Evolutionary conservation across 2,888 invertebrate genomes (phyloP).

Genomic region (Cryptophagus acutangulus): DNA sequence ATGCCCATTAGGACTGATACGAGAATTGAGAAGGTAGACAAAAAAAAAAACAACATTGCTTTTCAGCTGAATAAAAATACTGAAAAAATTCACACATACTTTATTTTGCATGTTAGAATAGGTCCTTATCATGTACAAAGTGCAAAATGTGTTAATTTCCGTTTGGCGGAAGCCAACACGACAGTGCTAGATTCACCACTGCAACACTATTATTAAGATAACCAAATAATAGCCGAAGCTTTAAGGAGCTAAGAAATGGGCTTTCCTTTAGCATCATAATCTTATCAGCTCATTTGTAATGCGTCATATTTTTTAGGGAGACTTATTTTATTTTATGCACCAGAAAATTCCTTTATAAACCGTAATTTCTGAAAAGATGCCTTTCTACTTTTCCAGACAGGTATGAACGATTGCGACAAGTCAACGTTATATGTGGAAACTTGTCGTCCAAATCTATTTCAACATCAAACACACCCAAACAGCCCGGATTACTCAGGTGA

Average conservation of each 20-base stretch:
- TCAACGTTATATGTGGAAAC: slow-evolving; percentile 42
- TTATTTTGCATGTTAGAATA: no score
- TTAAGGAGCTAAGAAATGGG: slow-evolving; percentile 18
- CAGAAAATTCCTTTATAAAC: slow-evolving; percentile 5
- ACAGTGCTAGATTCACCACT: slow-evolving; percentile 10
- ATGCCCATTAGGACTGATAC: slow-evolving; percentile 31
- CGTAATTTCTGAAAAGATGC: slow-evolving; percentile 4
- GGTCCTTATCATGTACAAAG: slow-evolving; percentile 11
- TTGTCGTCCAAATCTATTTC: slow-evolving; percentile 38
- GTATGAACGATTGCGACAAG: slow-evolving; percentile 40
- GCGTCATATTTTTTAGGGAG: no score
- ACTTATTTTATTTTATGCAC: no score
- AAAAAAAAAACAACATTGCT: no score
- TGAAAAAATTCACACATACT: no score
- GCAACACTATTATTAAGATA: slow-evolving; percentile 29
- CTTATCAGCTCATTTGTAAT: slow-evolving; percentile 4
- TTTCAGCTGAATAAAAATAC: no score
- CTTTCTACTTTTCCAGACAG: slow-evolving; percentile 22
- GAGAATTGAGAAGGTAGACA: slow-evolving; percentile 45
- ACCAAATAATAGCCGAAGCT: slow-evolving; percentile 24
- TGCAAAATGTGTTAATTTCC: slow-evolving; percentile 15
- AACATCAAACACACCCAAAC: slow-evolving; percentile 46
- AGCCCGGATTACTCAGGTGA: slow-evolving; percentile 58
- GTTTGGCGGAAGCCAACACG: slow-evolving; percentile 11
- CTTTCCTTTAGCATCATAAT: slow-evolving; percentile 5